Percentiles rank a stretch among this genome's conserved stretches.
phyloP scores from a whole-genome alignment of 1,140 invertebrate genomes.

The Yoshiicerus persimilis region DNA sequence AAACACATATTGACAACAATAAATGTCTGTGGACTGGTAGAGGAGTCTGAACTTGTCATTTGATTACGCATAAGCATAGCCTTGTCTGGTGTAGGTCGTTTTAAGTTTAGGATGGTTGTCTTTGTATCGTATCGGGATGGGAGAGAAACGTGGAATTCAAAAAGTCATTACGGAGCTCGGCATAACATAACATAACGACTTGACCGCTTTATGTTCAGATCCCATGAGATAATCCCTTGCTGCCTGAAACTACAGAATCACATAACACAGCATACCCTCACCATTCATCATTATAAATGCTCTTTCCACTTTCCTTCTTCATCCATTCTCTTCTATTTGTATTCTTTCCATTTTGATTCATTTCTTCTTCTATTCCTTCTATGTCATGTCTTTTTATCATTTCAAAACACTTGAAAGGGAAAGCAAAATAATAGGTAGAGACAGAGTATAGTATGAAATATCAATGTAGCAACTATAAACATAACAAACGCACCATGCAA shows the following conservation, averaged over 20 bases:
- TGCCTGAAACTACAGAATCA: not conserved
- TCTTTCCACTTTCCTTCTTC: constrained; percentile 5
- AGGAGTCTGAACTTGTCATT: not conserved
- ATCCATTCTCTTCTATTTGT: not conserved
- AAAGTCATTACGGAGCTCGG: constrained; percentile 9
- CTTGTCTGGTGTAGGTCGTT: not conserved
- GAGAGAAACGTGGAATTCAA: not conserved
- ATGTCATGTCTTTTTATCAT: not conserved
- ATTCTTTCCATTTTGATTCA: not conserved
- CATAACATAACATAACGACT: constrained; percentile 8
- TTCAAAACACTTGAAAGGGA: not conserved
- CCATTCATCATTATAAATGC: constrained; percentile 20
- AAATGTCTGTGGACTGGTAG: not conserved
- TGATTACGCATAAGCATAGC: not conserved
- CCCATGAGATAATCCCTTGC: constrained; percentile 26
- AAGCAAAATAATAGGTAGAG: not conserved
- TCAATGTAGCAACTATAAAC: not conserved
- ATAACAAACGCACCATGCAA: not conserved
- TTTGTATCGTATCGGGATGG: not conserved
- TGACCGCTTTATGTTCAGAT: constrained; percentile 28
- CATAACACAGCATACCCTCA: not conserved
- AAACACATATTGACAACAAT: too few species aligned
- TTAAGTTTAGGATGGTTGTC: not conserved
- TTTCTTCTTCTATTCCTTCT: not conserved
- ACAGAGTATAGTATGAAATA: not conserved